Base-by-base conservation (phyloP, 2,113 vertebrate genomes). In the Peromyscus californicus region DNA sequence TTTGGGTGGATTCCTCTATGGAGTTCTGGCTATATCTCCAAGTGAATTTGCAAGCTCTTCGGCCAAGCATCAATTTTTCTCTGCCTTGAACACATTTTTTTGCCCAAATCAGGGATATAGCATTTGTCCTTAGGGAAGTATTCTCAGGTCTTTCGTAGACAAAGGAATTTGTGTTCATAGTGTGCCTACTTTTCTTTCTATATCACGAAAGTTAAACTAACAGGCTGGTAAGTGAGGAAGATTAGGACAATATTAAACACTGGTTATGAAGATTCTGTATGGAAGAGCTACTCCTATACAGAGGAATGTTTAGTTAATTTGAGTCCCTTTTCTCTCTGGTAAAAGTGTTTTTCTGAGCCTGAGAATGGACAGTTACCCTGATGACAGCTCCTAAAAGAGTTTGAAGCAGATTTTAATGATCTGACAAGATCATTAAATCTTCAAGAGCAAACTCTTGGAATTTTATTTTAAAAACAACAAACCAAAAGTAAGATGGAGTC, bases 401-500 rank as follows among this genome's bases (percentile, higher is more conserved):
- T 12, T 86, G 82, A 61, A 59, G 79, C 21, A 39, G 54, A 76
- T 70, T 65, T 76, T 65, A 82, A 88, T 59, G 7, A 76, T 31
- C 10, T 31, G 15, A 70, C 2, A 21, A 93, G 15, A 39, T 9
- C 45, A 59, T 22, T 74, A 39, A 67, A 87, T 85, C 76, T 93
- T 92, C 12, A 91, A 79, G 42, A 87, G 63, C 59, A 39, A 94
- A 59, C 1, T 22, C 12, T 93, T 88, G 1, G 65, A 45, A 57
- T 90, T 86, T 75, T 94, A 61, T 21, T 5, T 57, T 36, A 69
- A 85, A 29, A 85, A 85, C 42, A 76, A 31, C 15, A 85, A 94
- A 21, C 4, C 36, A 87, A 97, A 95, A 96, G 67, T 65, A 86
- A 94, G 61, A 59, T 78, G 57, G 51, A 48, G 82, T 29, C 26